Conservation (phyloP, 2,113 vertebrate species). For the Gymnarchus niloticus region DNA sequence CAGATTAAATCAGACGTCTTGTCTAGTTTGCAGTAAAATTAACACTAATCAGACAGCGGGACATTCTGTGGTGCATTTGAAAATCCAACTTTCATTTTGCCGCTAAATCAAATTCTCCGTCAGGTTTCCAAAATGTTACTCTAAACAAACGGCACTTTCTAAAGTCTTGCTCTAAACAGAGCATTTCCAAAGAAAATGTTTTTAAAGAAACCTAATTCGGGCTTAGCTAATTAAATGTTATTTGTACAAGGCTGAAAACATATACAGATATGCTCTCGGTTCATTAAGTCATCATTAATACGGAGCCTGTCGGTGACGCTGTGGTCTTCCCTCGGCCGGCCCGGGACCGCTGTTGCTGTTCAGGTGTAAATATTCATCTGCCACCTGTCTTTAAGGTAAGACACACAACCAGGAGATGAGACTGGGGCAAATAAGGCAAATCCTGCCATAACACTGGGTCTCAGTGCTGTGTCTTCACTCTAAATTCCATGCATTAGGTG, state of each 20-base stretch:
- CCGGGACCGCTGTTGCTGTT: background rate
- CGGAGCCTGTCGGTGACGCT: background rate
- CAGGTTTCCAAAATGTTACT: background rate
- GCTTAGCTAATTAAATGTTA: conserved; percentile 19
- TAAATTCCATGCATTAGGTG: background rate
- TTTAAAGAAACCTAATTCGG: conserved; percentile 16
- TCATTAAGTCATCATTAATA: conserved; percentile 20
- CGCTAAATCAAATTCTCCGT: background rate
- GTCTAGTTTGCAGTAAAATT: background rate
- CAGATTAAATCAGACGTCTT: conserved; percentile 8
- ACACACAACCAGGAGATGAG: background rate
- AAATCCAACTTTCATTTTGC: background rate
- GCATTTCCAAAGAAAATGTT: conserved; percentile 11
- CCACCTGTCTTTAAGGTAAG: background rate
- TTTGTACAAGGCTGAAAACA: conserved; percentile 18
- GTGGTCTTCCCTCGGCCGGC: background rate
- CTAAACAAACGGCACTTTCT: background rate
- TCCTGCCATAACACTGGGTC: background rate
- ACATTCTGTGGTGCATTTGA: background rate
- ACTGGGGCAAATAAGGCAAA: background rate
- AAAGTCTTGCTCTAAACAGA: background rate
- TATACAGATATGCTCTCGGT: conserved; percentile 13
- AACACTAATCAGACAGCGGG: background rate
- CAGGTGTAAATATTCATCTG: background rate
- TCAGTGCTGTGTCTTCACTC: background rate